A percentile compares a stretch with the other conserved stretches of the same genome.
Evolutionary conservation across 2,113 vertebrate species (phyloP).

Genomic region (Etia nguti): DNA sequence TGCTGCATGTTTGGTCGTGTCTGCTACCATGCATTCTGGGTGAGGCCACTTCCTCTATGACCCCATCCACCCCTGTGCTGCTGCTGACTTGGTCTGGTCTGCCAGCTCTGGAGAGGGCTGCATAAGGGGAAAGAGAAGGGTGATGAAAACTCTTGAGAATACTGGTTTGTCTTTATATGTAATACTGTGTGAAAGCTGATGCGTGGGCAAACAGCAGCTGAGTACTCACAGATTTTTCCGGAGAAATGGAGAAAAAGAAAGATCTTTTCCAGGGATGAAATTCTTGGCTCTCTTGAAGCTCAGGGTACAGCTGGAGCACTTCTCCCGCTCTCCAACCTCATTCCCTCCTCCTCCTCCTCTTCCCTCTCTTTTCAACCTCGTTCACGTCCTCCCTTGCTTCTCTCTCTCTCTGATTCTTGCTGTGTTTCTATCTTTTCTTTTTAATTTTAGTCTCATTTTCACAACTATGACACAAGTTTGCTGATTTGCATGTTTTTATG

Average conservation of each 20-base stretch:
- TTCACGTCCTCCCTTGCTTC: constrained; percentile 22
- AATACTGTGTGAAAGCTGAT: constrained; percentile 23
- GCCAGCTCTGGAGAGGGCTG: background rate
- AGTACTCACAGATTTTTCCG: constrained; percentile 50
- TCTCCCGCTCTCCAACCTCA: constrained; percentile 19
- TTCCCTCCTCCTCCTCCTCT: background rate
- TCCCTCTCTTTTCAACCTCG: background rate
- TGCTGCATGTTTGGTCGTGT: constrained; percentile 59
- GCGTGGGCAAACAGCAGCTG: constrained; percentile 47
- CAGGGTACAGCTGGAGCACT: constrained; percentile 67
- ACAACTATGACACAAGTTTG: background rate
- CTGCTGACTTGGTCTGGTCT: constrained; percentile 34
- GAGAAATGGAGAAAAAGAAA: constrained; percentile 15
- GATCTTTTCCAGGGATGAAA: constrained; percentile 65
- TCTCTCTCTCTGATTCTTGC: background rate
- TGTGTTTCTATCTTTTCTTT: background rate
- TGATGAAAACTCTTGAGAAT: constrained; percentile 14
- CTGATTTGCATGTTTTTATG: background rate
- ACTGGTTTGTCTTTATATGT: constrained; percentile 39
- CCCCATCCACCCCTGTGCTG: constrained; percentile 45
- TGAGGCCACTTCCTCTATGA: constrained; percentile 66
- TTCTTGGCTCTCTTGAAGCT: constrained; percentile 64
- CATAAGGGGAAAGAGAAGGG: background rate
- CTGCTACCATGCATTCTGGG: constrained; percentile 60
- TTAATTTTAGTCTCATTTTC: background rate